phyloP scores from a whole-genome alignment of 2,113 vertebrate species.

The Murina feae region DNA sequence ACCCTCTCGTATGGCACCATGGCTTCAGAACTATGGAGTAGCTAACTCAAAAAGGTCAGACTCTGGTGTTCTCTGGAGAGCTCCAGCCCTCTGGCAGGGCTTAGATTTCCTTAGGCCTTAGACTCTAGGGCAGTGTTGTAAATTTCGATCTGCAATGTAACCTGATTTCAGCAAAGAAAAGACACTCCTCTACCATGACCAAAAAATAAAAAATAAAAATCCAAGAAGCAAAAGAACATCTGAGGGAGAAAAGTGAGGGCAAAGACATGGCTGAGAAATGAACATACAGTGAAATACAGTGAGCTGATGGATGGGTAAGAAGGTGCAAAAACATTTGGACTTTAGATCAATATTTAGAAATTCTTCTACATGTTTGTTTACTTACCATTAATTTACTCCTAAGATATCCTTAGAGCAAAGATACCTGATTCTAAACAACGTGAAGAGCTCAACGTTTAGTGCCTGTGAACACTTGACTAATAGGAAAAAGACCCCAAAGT shows the following conservation, averaged over 20 bases:
- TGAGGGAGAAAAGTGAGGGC: not conserved
- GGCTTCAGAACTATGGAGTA: not conserved
- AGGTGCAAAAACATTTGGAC: not conserved
- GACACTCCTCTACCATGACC: not conserved
- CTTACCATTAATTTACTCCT: constrained; percentile 7
- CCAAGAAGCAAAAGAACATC: not conserved
- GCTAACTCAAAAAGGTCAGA: not conserved
- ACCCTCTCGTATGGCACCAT: not conserved
- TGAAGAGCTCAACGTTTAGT: not conserved
- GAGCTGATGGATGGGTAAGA: not conserved
- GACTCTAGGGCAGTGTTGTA: not conserved
- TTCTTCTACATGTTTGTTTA: not conserved
- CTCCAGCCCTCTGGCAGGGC: not conserved
- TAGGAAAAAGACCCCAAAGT: not conserved
- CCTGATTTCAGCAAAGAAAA: not conserved
- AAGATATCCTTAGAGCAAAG: constrained; percentile 19
- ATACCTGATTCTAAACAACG: not conserved
- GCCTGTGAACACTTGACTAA: not conserved
- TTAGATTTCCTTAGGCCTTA: constrained; percentile 2
- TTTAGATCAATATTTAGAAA: not conserved
- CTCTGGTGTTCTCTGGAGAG: not conserved
- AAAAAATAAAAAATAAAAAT: not conserved
- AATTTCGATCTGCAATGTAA: constrained; percentile 24
- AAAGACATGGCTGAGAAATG: not conserved
- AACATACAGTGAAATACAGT: not conserved